phyloP scores from a whole-genome alignment of 2,797 vertebrate genomes.

The Rhodeus uyekii region DNA sequence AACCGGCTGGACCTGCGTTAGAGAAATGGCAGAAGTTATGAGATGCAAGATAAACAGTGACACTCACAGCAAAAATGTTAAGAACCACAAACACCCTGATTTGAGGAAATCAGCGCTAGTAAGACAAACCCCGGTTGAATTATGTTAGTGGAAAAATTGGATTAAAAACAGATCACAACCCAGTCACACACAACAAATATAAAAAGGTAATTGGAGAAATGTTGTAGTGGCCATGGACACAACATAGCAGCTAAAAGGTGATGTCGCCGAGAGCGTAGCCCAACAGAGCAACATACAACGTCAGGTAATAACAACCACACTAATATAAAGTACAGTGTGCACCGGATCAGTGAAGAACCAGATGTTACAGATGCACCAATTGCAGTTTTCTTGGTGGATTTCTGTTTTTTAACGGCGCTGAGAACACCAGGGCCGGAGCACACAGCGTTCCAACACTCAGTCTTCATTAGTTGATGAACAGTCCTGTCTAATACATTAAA shows the following conservation, averaged over 20 bases:
- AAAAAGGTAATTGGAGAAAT: too few relatives aligned
- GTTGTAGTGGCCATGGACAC: neutral
- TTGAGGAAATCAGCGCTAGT: neutral
- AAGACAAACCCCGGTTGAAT: neutral
- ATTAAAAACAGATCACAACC: neutral
- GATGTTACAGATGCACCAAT: neutral
- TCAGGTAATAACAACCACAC: neutral
- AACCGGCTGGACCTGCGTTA: conserved; percentile 81
- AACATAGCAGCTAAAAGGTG: neutral
- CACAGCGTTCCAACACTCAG: too few relatives aligned
- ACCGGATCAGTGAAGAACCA: neutral
- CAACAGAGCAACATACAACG: neutral
- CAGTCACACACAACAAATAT: neutral
- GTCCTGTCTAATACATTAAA: too few relatives aligned
- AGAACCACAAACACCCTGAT: neutral
- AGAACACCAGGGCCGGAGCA: too few relatives aligned
- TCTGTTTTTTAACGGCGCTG: too few relatives aligned
- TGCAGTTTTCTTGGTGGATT: too few relatives aligned
- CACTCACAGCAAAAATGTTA: neutral
- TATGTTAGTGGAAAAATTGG: neutral
- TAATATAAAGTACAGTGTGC: neutral
- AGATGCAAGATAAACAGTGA: neutral
- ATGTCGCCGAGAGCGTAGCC: neutral
- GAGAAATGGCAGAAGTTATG: neutral
- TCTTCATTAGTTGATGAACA: too few relatives aligned